These are phyloP conservation scores for Melanotaenia nigrans DNA, from an alignment of 2,797 vertebrate genomes.

Conservation along the genomic window DNA sequence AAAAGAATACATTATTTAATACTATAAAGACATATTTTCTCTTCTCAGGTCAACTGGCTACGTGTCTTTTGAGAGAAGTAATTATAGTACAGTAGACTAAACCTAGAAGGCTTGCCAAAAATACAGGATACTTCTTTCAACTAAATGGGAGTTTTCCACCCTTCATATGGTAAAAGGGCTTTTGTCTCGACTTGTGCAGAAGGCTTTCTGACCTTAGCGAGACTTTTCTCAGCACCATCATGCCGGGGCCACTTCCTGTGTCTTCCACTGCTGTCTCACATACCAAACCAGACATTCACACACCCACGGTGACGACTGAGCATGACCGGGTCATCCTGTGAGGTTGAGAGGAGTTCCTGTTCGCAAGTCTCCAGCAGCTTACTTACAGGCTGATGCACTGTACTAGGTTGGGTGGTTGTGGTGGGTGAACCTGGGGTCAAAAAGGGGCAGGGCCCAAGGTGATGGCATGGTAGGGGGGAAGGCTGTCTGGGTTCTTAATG, in stretches of 20 bases:
- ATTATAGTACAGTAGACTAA: conserved; percentile 15
- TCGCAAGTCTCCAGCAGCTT: conserved; percentile 63
- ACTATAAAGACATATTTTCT: neutral
- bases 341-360: conserved; percentile 73
- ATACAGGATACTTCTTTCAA: conserved; percentile 9
- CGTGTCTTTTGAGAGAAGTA: neutral
- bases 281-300: conserved; percentile 75
- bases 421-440: conserved; percentile 47
- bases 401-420: conserved; percentile 16
- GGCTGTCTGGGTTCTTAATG: conserved; percentile 36
- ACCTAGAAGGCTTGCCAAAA: neutral
- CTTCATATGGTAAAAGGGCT: conserved; percentile 17
- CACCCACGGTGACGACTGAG: conserved; percentile 68
- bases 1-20: neutral
- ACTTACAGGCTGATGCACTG: conserved; percentile 42
- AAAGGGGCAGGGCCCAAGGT: conserved; percentile 42
- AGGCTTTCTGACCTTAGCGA: conserved; percentile 49
- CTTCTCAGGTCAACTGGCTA: neutral
- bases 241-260: conserved; percentile 67
- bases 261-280: conserved; percentile 65
- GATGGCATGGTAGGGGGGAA: conserved; percentile 17
- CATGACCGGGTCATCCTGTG: conserved; percentile 66
- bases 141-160: conserved; percentile 11
- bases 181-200: conserved; percentile 33
- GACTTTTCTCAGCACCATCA: conserved; percentile 45